Evolutionary conservation across 2,888 invertebrate species (phyloP), one percentile per base, ranked within the genome.

Genomic region (Phorcus lineatus): DNA sequence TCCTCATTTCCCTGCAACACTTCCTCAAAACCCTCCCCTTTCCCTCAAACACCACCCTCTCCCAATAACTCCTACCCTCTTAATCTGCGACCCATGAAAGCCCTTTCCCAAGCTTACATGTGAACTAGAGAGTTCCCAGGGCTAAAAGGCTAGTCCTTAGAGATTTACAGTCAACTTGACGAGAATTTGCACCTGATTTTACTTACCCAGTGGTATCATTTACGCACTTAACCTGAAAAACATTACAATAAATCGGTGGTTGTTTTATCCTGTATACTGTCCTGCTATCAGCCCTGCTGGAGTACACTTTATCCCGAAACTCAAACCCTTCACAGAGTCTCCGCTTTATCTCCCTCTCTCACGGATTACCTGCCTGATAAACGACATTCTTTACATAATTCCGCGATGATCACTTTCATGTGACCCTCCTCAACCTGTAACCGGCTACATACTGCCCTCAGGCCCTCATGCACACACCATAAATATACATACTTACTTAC

Each of bases 331-430:
- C 28, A 24, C 28, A 7, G 28, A 16, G 13, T 7, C 28, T 16
- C 13, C 28, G 16, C 16, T 62, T 24, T 62, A 24, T 62, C 62
- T 28, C 62, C 13, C 62, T 62, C 62, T 62, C 62, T 17, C 62
- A 22, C 47, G 62, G 62, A 62, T 62, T 62, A 62, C 70, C 70
- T n/a, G 28, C 11, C 70, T 70, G 36, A 36, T 70, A 70, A 36
- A 36, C 70, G 19, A 36, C 70, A 70, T 70, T 70, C 70, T 70
- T 70, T 70, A 70, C 70, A 70, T 70, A 70, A 70, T 40, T 36
- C 36, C 70, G n/a, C 70, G 36, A 40, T 40, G 70, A 70, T 70
- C 70, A 70, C 40, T 70, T 70, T 70, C 70, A 70, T 9, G 70
- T 70, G 70, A 70, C 70, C 70, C 40, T 36, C 36, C 31, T 36